These are phyloP conservation scores for Cheilosia vernalis DNA, from an alignment of 2,888 invertebrate genomes.

Conservation along the genomic window DNA sequence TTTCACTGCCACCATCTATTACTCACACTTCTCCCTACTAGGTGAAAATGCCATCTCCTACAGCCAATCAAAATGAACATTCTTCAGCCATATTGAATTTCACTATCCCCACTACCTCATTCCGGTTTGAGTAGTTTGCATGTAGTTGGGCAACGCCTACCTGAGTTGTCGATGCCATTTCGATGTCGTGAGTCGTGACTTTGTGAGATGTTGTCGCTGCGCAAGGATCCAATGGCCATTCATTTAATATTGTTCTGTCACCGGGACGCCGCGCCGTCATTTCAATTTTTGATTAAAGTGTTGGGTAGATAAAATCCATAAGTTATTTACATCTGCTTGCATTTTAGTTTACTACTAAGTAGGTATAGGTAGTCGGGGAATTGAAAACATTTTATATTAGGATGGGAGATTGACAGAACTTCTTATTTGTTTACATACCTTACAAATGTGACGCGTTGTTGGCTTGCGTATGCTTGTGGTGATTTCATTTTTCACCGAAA, in stretches of 20 bases:
- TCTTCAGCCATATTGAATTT: constrained; percentile 74
- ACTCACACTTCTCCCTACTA: constrained; percentile 23
- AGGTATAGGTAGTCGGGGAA: no score
- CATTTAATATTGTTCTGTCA: neutral
- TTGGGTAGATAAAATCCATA: no score
- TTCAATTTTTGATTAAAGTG: no score
- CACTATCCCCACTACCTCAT: constrained; percentile 52
- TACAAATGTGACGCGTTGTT: no score
- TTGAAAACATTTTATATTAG: no score
- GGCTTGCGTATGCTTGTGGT: no score
- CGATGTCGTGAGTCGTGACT: constrained; percentile 3
- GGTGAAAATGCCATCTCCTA: neutral
- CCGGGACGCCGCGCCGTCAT: no score
- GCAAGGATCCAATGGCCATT: constrained; percentile 12
- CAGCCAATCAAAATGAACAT: constrained; percentile 50
- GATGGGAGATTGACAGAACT: no score
- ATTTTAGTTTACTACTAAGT: no score
- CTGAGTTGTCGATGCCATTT: constrained; percentile 50
- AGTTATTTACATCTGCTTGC: no score
- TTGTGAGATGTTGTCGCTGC: constrained; percentile 16
- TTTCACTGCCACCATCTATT: neutral
- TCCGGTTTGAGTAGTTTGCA: constrained; percentile 56
- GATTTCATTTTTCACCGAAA: neutral
- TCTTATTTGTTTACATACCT: no score
- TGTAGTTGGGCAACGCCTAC: constrained; percentile 55